Evolutionary conservation across 2,888 invertebrate species (phyloP).

Genomic region (Hemicrepidius hirtus): DNA sequence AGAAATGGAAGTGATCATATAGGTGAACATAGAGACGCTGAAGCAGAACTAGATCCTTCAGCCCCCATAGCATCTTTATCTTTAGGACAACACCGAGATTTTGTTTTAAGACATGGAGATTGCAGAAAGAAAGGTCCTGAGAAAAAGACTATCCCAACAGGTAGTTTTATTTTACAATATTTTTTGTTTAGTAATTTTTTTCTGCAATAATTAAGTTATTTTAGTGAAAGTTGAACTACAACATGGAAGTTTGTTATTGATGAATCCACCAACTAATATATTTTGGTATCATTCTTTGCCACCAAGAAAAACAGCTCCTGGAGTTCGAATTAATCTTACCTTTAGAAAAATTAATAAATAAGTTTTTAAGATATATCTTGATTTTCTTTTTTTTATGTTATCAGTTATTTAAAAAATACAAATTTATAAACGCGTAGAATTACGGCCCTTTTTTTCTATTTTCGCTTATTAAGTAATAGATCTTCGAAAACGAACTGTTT

Average conservation of each 20-base stretch:
- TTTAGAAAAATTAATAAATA: slow-evolving; percentile 73
- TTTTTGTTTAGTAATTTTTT: neutral
- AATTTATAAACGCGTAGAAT: too few relatives aligned
- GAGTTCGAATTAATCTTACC: slow-evolving; percentile 80
- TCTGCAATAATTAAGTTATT: slow-evolving; percentile 52
- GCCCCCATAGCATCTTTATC: slow-evolving; percentile 82
- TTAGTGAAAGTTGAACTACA: slow-evolving; percentile 77
- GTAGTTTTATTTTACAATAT: slow-evolving; percentile 61
- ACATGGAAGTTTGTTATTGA: slow-evolving; percentile 80
- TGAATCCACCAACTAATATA: slow-evolving; percentile 83
- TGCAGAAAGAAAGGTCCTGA: slow-evolving; percentile 73
- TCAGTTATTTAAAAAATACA: too few relatives aligned
- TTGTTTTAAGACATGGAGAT: slow-evolving; percentile 79
- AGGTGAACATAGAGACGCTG: slow-evolving; percentile 83
- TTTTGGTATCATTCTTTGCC: slow-evolving; percentile 84
- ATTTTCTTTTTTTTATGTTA: neutral
- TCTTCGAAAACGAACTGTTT: too few relatives aligned
- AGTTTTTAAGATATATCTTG: neutral
- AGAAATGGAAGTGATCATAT: slow-evolving; percentile 81
- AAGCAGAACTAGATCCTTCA: slow-evolving; percentile 77
- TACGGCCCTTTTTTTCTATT: too few relatives aligned
- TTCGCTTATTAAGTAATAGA: too few relatives aligned
- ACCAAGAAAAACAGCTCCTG: slow-evolving; percentile 73
- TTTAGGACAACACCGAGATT: slow-evolving; percentile 79
- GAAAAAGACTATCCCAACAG: slow-evolving; percentile 71